A percentile compares a stretch with the other conserved stretches of the same genome.
These are phyloP conservation scores for Chrysolina oricalcia DNA, from an alignment of 2,888 invertebrate genomes.

Conservation along the genomic window DNA sequence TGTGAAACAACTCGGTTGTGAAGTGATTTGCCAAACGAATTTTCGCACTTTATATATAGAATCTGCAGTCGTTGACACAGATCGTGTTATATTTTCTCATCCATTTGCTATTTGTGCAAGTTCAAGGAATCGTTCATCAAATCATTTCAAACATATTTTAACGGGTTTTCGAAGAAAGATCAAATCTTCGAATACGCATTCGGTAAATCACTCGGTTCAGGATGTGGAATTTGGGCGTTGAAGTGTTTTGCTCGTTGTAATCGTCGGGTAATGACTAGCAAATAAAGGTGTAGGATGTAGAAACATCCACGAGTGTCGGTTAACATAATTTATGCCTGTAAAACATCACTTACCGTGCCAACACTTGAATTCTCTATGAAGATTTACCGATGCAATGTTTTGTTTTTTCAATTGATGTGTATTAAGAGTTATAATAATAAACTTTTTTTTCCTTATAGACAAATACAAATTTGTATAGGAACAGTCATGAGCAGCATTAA, in stretches of 20 bases:
- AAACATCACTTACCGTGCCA: too few relatives aligned
- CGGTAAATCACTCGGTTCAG: background rate
- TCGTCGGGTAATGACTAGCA: background rate
- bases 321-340: too few relatives aligned
- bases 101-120: slow-evolving; percentile 4
- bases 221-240: background rate
- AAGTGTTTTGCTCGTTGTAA: background rate
- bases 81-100: slow-evolving; percentile 7
- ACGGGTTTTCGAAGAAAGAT: background rate
- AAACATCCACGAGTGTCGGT: too few relatives aligned
- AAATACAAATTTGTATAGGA: too few relatives aligned
- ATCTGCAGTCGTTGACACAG: slow-evolving; percentile 6
- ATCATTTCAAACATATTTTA: background rate
- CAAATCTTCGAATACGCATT: background rate
- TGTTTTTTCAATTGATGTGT: too few relatives aligned
- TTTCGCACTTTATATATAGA: slow-evolving; percentile 24
- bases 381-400: too few relatives aligned
- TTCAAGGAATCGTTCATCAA: background rate
- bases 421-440: too few relatives aligned
- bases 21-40: slow-evolving; percentile 7
- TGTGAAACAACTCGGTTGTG: background rate
- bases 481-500: too few relatives aligned
- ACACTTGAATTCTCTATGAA: too few relatives aligned
- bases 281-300: background rate
- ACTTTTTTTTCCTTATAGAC: too few relatives aligned